These are phyloP conservation scores for Hoplostethus mediterraneus DNA, from an alignment of 2,797 vertebrate species.

Conservation along the genomic window DNA sequence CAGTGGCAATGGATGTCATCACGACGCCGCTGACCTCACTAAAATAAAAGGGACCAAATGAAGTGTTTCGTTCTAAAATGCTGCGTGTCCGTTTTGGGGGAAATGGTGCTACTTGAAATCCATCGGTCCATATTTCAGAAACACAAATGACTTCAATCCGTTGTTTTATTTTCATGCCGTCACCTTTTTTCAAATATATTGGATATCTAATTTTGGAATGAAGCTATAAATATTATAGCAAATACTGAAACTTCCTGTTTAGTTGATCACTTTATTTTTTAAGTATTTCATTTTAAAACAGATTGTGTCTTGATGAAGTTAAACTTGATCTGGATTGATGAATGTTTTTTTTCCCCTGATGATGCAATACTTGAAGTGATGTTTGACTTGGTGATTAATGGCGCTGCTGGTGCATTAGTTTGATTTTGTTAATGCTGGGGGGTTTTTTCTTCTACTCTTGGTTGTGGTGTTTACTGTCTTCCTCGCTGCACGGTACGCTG, in stretches of 20 bases:
- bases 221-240: slow-evolving; percentile 6
- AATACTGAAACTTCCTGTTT: background rate
- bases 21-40: slow-evolving; percentile 38
- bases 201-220: background rate
- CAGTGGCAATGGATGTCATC: slow-evolving; percentile 22
- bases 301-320: too few relatives aligned
- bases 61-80: slow-evolving; percentile 47
- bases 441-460: too few relatives aligned
- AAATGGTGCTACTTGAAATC: slow-evolving; percentile 53
- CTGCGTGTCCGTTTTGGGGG: slow-evolving; percentile 19
- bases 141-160: too few relatives aligned
- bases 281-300: too few relatives aligned
- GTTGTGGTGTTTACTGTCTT: too few relatives aligned
- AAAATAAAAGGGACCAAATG: slow-evolving; percentile 64
- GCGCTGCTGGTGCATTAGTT: background rate
- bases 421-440: background rate
- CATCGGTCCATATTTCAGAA: too few relatives aligned
- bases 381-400: slow-evolving; percentile 18
- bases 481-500: too few relatives aligned
- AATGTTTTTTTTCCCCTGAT: slow-evolving; percentile 21
- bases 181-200: slow-evolving; percentile 12
- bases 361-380: slow-evolving; percentile 43
- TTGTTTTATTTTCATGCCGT: background rate
- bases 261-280: too few relatives aligned
- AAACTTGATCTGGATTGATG: background rate